A percentile compares a stretch with the other conserved stretches of the same genome.
These are phyloP conservation scores for Gallinago stenura DNA, from an alignment of 2,797 vertebrate genomes.

Conservation along the genomic window DNA sequence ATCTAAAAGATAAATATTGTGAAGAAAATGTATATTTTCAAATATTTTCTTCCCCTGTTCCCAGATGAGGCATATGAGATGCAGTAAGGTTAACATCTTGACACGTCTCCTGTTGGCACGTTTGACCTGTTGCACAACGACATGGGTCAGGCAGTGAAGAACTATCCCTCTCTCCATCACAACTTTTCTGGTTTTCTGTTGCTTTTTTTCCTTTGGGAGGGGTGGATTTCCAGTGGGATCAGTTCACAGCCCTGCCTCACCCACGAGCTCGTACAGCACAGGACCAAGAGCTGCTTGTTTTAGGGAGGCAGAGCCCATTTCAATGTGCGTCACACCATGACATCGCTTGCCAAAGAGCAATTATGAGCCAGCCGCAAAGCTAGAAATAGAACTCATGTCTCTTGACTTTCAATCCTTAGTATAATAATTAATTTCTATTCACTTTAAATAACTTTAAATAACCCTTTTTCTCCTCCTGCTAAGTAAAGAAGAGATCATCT, in stretches of 20 bases:
- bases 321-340: not conserved
- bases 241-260: not conserved
- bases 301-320: not conserved
- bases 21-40: not conserved
- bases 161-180: not conserved
- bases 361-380: conserved; percentile 19
- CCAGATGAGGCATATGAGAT: not conserved
- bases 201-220: not conserved
- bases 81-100: not conserved
- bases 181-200: not conserved
- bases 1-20: not conserved
- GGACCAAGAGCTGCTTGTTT: not conserved
- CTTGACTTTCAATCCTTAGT: conserved; percentile 22
- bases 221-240: not conserved
- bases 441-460: conserved; percentile 2
- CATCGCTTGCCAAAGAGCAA: conserved; percentile 24
- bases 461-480: not conserved
- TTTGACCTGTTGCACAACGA: not conserved
- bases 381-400: conserved; percentile 25
- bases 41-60: not conserved
- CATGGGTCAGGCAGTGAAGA: not conserved
- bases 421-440: conserved; percentile 28
- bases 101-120: not conserved
- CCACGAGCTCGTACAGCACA: not conserved
- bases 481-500: not conserved